A percentile compares a stretch with the other conserved stretches of the same genome.
These are phyloP conservation scores for Butorides virescens DNA, from an alignment of 2,113 vertebrate species.

Conservation along the genomic window DNA sequence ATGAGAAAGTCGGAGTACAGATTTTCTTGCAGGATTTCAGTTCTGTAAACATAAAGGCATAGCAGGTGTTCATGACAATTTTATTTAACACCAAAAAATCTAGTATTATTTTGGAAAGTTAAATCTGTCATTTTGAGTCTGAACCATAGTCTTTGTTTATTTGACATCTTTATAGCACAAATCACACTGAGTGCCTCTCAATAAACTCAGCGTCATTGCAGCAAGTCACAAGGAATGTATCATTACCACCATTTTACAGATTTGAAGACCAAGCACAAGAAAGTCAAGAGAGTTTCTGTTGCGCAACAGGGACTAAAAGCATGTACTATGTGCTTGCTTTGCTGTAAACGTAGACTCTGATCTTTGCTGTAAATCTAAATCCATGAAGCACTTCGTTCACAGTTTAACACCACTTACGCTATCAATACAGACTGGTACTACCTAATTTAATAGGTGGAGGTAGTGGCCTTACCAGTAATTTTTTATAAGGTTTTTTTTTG, in stretches of 20 bases:
- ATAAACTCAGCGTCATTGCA: background rate
- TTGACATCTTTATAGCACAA: background rate
- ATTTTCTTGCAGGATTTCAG: background rate
- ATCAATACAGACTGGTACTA: background rate
- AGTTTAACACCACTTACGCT: background rate
- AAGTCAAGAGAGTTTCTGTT: background rate
- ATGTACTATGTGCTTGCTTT: background rate
- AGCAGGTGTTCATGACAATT: background rate
- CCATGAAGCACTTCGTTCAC: background rate
- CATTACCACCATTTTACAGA: background rate
- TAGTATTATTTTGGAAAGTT: background rate
- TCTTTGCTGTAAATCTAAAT: background rate
- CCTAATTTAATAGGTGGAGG: background rate
- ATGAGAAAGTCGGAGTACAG: background rate
- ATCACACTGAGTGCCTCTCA: background rate
- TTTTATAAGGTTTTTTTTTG: fast-evolving
- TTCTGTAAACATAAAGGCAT: background rate
- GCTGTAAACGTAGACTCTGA: background rate
- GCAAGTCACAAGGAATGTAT: background rate
- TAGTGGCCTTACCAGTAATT: background rate
- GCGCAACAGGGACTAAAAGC: background rate
- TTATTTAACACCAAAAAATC: background rate
- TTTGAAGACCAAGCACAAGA: background rate
- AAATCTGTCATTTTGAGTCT: background rate
- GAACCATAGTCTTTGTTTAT: background rate